phyloP scores from a whole-genome alignment of 2,113 vertebrate species.

The Amblyornis subalaris region DNA sequence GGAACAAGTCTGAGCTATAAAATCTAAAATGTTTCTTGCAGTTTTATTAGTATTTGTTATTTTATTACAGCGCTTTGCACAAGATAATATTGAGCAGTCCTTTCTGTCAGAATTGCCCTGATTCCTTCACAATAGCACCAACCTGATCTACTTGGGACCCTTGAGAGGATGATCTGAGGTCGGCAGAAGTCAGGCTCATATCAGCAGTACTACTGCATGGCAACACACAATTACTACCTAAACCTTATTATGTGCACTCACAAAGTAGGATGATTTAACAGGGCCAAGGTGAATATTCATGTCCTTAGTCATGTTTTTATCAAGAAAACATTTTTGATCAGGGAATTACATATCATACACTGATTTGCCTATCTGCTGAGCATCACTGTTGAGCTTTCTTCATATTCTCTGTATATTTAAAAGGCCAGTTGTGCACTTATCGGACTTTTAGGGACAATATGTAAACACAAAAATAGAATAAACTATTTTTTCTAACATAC shows the following conservation, averaged over 20 bases:
- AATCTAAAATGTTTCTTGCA: background rate
- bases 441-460: background rate
- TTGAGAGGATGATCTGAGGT: background rate
- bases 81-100: background rate
- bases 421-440: background rate
- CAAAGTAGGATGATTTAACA: background rate
- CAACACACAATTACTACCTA: background rate
- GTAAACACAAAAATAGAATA: background rate
- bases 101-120: background rate
- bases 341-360: background rate
- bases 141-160: background rate
- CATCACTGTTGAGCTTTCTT: background rate
- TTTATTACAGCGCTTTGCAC: background rate
- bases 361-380: background rate
- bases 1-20: background rate
- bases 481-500: background rate
- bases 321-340: background rate
- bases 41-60: background rate
- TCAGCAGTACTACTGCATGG: background rate
- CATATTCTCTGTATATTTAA: background rate
- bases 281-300: background rate
- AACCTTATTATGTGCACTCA: background rate
- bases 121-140: background rate
- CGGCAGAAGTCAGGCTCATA: background rate
- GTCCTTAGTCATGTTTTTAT: background rate